Evolutionary conservation across 2,113 vertebrate genomes (phyloP).

Genomic region (crab-eating macaque (Macaca fascicularis)): DNA sequence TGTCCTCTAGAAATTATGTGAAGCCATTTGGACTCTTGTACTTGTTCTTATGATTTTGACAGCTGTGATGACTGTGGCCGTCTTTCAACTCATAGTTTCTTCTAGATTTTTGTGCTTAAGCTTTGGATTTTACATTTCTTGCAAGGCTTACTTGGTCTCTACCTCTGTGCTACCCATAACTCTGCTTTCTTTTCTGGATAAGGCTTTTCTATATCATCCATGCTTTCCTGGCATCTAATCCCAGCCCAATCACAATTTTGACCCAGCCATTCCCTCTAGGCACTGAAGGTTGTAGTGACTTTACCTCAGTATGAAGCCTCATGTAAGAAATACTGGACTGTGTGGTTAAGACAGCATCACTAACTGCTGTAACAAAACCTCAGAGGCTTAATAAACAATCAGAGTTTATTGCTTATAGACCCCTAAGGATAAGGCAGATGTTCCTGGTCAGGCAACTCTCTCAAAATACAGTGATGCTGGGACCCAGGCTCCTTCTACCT

Average conservation of each 20-base stretch:
- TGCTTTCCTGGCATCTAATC: neutral
- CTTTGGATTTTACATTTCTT: conserved; percentile 19
- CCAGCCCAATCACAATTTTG: neutral
- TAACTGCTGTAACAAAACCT: neutral
- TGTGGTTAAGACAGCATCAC: neutral
- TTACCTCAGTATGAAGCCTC: neutral
- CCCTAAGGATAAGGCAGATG: neutral
- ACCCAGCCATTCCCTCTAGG: neutral
- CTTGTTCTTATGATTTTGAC: neutral
- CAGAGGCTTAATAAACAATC: neutral
- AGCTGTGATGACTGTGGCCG: neutral
- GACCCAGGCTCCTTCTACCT: neutral
- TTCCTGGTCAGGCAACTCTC: neutral
- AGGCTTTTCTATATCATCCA: neutral
- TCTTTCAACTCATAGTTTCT: neutral
- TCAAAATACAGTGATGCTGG: neutral
- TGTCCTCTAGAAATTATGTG: neutral
- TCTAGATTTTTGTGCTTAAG: neutral
- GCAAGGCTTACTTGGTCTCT: neutral
- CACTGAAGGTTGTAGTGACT: neutral
- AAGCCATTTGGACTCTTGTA: neutral
- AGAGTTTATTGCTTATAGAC: neutral
- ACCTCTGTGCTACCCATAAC: neutral
- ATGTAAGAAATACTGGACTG: neutral
- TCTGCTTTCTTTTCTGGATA: neutral